phyloP scores from a whole-genome alignment of 2,888 invertebrate species.

The Andrena trimmerana region DNA sequence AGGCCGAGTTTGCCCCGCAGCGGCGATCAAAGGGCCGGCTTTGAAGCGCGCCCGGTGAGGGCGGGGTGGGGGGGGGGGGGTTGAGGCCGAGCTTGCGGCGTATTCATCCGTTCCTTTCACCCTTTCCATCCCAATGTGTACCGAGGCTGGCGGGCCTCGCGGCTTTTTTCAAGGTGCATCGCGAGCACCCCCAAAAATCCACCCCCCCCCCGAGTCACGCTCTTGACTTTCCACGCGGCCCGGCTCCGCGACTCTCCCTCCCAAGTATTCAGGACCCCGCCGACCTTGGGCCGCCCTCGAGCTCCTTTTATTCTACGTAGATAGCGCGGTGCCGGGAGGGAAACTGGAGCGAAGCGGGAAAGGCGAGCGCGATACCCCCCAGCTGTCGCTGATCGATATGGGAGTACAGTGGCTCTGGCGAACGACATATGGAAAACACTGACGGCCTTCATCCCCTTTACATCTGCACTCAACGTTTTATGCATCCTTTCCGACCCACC shows the following conservation, averaged over 20 bases:
- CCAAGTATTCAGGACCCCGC: background rate
- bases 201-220: no score
- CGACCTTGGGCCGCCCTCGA: background rate
- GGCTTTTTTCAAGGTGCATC: background rate
- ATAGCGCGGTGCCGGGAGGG: no score
- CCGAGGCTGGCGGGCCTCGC: conserved; percentile 24
- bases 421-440: conserved; percentile 2
- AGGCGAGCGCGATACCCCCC: conserved; percentile 19
- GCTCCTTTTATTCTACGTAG: background rate
- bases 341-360: conserved; percentile 9
- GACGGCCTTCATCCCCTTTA: background rate
- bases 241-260: background rate
- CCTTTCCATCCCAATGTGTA: conserved; percentile 25
- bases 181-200: background rate
- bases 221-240: no score
- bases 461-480: conserved; percentile 7
- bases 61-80: background rate
- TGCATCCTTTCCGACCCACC: background rate
- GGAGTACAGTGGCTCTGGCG: conserved; percentile 6
- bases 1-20: conserved; percentile 53
- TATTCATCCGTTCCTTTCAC: conserved; percentile 36
- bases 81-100: conserved; percentile 13
- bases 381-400: conserved; percentile 23
- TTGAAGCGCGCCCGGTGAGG: conserved; percentile 27
- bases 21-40: conserved; percentile 53